These are phyloP conservation scores for Picus viridis DNA, from an alignment of 2,797 vertebrate species.

Conservation along the genomic window DNA sequence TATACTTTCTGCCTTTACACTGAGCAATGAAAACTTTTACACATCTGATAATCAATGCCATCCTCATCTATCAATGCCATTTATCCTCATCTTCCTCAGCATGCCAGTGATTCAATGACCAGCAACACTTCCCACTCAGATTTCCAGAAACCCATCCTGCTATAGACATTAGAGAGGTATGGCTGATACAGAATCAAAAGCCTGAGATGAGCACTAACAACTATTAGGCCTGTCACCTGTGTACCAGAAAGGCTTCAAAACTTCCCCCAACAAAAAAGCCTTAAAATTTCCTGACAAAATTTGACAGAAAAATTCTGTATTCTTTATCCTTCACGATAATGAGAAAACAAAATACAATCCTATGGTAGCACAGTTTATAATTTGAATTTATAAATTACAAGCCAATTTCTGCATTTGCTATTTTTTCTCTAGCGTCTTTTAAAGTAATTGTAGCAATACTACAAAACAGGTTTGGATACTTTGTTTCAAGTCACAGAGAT, in stretches of 20 bases:
- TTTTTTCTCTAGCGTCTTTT: background rate
- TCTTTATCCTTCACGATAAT: background rate
- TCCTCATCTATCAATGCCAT: too few species aligned
- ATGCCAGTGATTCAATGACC: rapidly evolving
- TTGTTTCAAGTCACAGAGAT: background rate
- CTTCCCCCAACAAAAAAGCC: background rate
- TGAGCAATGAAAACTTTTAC: background rate
- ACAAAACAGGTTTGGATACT: background rate
- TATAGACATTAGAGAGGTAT: rapidly evolving
- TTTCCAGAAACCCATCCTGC: background rate
- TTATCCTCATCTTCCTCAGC: background rate
- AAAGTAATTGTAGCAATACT: background rate
- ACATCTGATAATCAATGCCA: background rate
- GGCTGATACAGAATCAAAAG: background rate
- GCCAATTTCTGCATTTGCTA: background rate
- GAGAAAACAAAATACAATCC: background rate
- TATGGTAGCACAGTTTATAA: background rate
- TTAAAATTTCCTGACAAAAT: background rate
- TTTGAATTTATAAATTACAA: background rate
- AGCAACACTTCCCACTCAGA: background rate
- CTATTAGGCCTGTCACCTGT: background rate
- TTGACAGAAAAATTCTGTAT: background rate
- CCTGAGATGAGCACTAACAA: background rate
- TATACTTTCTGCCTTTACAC: background rate
- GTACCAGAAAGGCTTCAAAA: background rate